A percentile compares a stretch with the other conserved stretches of the same genome.
Evolutionary conservation across 92 coral and sea anemone genomes (phyloP).

Genomic region (Zoanthus sociatus): DNA sequence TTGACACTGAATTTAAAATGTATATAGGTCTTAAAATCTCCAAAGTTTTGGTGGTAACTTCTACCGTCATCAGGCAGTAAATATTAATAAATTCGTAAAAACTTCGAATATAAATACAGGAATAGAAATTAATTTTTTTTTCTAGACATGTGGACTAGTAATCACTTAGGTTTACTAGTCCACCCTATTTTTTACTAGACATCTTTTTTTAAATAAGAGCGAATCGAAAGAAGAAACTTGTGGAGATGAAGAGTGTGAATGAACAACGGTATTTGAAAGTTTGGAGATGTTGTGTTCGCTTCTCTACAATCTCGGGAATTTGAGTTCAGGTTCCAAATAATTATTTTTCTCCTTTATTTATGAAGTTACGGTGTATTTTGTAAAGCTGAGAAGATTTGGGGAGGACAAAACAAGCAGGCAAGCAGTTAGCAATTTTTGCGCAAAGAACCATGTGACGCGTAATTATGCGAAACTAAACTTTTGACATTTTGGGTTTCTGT

Average conservation of each 20-base stretch:
- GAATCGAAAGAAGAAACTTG: conserved; percentile 11
- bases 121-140: too few relatives aligned
- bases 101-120: too few relatives aligned
- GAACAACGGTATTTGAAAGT: conserved; percentile 24
- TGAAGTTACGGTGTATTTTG: conserved; percentile 22
- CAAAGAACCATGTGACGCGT: conserved; percentile 29
- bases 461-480: conserved; percentile 31
- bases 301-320: conserved; percentile 19
- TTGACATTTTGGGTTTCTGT: conserved; percentile 28
- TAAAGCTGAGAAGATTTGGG: conserved; percentile 40
- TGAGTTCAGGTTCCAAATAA: conserved; percentile 45
- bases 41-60: too few relatives aligned
- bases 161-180: too few relatives aligned
- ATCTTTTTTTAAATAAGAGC: background rate
- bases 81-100: too few relatives aligned
- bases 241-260: conserved; percentile 24
- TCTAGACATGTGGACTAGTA: too few relatives aligned
- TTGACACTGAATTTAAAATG: too few relatives aligned
- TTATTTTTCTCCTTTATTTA: conserved; percentile 36
- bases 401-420: conserved; percentile 28
- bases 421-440: conserved; percentile 35
- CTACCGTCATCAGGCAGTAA: too few relatives aligned
- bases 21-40: too few relatives aligned
- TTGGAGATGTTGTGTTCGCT: conserved; percentile 35
- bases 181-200: too few relatives aligned